These are phyloP conservation scores for Drosophila anomalata DNA, from an alignment of 2,888 invertebrate species.

Conservation along the genomic window DNA sequence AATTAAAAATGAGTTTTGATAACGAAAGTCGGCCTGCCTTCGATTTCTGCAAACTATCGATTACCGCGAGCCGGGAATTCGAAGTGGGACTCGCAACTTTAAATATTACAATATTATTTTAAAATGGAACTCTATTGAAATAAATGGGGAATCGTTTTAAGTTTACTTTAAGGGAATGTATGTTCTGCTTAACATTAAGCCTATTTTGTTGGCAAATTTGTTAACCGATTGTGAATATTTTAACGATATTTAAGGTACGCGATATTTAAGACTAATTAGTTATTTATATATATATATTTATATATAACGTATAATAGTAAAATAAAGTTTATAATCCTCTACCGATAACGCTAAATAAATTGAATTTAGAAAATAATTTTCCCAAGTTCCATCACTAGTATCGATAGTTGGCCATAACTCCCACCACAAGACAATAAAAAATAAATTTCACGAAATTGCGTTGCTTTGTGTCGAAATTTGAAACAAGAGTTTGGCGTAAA, in stretches of 20 bases:
- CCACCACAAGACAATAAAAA: background rate
- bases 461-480: slow-evolving; percentile 24
- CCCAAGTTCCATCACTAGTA: background rate
- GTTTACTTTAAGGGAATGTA: too few relatives aligned
- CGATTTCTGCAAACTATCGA: background rate
- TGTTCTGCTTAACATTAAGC: too few relatives aligned
- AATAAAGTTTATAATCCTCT: too few relatives aligned
- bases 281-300: too few relatives aligned
- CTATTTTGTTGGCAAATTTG: too few relatives aligned
- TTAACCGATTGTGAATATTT: too few relatives aligned
- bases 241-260: too few relatives aligned
- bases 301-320: too few relatives aligned
- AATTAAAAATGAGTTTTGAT: slow-evolving; percentile 2
- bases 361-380: too few relatives aligned
- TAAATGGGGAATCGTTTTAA: too few relatives aligned
- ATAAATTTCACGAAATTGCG: slow-evolving; percentile 60
- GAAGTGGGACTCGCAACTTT: background rate
- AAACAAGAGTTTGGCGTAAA: background rate
- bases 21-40: background rate
- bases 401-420: slow-evolving; percentile 12
- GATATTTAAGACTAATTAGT: too few relatives aligned
- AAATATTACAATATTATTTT: background rate
- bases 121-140: background rate
- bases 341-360: too few relatives aligned
- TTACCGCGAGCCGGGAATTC: background rate